These are phyloP conservation scores for Ibidorhyncha struthersii DNA, from an alignment of 2,113 vertebrate genomes.

Conservation along the genomic window DNA sequence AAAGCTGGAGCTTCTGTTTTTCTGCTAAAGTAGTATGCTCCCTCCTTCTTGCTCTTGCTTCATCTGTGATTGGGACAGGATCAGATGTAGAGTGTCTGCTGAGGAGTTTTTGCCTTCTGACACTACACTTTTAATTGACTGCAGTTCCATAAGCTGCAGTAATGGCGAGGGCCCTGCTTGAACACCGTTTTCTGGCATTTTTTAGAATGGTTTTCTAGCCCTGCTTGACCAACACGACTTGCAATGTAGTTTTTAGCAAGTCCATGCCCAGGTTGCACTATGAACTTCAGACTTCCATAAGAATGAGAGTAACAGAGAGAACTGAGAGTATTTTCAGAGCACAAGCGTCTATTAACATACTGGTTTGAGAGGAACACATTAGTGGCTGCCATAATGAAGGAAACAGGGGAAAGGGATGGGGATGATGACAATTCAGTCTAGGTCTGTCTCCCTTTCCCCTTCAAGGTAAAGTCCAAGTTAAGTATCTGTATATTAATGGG, in stretches of 20 bases:
- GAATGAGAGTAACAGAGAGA: not conserved
- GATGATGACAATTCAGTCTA: not conserved
- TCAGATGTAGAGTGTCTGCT: not conserved
- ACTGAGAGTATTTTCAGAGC: not conserved
- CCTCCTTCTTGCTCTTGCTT: not conserved
- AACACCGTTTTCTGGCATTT: not conserved
- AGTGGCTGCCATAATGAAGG: not conserved
- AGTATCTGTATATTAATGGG: not conserved
- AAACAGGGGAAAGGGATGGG: not conserved
- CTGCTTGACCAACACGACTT: not conserved
- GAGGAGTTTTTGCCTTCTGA: not conserved
- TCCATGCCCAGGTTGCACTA: not conserved
- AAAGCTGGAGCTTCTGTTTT: not conserved
- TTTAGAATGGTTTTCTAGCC: not conserved
- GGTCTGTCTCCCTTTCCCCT: not conserved
- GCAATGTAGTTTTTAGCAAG: not conserved
- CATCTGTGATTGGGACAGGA: not conserved
- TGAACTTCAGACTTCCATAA: not conserved
- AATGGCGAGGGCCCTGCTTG: not conserved
- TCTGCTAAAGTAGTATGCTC: not conserved
- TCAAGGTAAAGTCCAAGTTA: not conserved
- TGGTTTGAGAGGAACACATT: rapidly evolving
- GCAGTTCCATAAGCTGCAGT: not conserved
- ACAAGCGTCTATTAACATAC: not conserved
- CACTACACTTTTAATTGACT: not conserved